phyloP scores from a whole-genome alignment of 2,797 vertebrate genomes.

The Myotis pilosus region DNA sequence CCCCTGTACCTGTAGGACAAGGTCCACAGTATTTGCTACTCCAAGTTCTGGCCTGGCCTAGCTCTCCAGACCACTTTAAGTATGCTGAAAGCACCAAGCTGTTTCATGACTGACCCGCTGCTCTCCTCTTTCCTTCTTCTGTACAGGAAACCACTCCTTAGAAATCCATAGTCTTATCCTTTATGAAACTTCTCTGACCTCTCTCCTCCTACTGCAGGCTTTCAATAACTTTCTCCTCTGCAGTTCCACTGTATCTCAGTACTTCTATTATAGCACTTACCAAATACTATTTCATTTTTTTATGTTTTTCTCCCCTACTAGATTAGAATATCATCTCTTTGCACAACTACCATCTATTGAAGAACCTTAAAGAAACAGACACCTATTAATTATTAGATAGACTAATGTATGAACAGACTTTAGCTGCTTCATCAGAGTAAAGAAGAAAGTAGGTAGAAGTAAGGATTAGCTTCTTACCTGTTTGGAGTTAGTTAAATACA shows the following conservation, averaged over 20 bases:
- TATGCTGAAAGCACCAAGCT: not conserved
- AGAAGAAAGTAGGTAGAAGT: not conserved
- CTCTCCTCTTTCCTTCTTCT: not conserved
- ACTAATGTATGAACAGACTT: not conserved
- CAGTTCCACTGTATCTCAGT: not conserved
- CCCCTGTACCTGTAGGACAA: not conserved
- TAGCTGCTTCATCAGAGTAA: not conserved
- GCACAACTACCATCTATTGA: not conserved
- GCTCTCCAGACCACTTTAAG: not conserved
- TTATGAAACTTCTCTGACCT: not conserved
- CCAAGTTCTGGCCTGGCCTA: not conserved
- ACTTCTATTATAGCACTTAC: not conserved
- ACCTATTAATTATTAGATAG: not conserved
- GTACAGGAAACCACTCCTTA: not conserved
- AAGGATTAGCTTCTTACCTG: conserved; percentile 86
- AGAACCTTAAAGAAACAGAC: not conserved
- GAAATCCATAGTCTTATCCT: not conserved
- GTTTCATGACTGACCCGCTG: not conserved
- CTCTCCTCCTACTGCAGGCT: not conserved
- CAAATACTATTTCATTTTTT: not conserved
- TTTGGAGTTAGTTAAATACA: conserved; percentile 97
- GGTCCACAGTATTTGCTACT: not conserved
- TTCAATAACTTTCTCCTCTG: not conserved
- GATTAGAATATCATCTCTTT: not conserved
- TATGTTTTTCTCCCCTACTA: not conserved